Evolutionary conservation across 2,797 vertebrate genomes (phyloP).

Genomic region (Xiphophorus birchmanni): DNA sequence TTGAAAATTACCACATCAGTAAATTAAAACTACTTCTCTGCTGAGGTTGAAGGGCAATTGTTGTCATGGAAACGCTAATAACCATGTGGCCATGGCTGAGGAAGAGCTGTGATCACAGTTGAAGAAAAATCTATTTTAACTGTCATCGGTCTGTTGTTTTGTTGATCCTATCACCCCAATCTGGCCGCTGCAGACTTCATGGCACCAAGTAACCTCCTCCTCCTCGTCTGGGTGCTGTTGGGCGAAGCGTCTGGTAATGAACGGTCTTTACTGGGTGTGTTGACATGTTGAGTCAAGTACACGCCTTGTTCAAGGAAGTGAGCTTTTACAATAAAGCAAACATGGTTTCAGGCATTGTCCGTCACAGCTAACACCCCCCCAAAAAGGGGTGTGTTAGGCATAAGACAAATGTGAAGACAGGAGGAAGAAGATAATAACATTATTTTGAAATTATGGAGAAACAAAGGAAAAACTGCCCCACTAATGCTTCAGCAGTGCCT

Average conservation of each 20-base stretch:
- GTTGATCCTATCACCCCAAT: slow-evolving; percentile 1
- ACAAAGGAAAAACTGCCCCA: slow-evolving; percentile 15
- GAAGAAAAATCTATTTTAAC: slow-evolving; percentile 5
- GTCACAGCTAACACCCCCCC: slow-evolving; percentile 44
- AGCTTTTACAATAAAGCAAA: slow-evolving; percentile 11
- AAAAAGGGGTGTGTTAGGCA: slow-evolving; percentile 27
- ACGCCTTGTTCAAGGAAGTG: slow-evolving; percentile 8
- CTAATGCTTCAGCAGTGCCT: slow-evolving; percentile 1
- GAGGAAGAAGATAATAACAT: slow-evolving; percentile 24
- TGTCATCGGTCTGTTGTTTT: slow-evolving; percentile 12
- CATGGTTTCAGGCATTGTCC: slow-evolving; percentile 10
- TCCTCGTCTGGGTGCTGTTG: slow-evolving; percentile 1
- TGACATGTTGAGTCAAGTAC: slow-evolving; percentile 7
- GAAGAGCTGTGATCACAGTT: slow-evolving; percentile 7
- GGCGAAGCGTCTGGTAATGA: background rate
- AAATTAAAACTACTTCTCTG: slow-evolving; percentile 17
- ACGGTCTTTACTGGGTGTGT: background rate
- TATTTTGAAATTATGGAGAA: slow-evolving; percentile 13
- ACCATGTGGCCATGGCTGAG: background rate
- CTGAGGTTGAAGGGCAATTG: background rate
- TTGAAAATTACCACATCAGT: slow-evolving; percentile 8
- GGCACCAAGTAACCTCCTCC: slow-evolving; percentile 3
- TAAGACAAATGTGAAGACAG: slow-evolving; percentile 31
- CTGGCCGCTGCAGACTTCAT: background rate
- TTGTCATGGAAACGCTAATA: slow-evolving; percentile 9